Percentiles rank a stretch among this genome's conserved stretches.
These are phyloP conservation scores for Cacoxenus indagator DNA, from an alignment of 2,888 invertebrate species.

Conservation along the genomic window DNA sequence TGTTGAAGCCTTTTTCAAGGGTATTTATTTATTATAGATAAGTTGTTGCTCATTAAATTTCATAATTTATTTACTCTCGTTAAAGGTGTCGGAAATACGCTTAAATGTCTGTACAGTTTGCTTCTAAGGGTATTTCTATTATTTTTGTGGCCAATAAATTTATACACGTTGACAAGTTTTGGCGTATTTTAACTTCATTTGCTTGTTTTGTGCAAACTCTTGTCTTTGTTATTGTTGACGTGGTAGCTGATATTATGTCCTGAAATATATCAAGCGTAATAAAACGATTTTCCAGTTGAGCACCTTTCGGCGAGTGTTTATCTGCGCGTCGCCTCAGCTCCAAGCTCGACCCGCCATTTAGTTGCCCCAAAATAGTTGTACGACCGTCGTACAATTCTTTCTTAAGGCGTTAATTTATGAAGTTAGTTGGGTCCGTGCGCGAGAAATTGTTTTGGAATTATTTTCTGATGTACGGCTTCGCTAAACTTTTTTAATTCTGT, in stretches of 20 bases:
- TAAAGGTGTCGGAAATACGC: neutral
- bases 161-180: slow-evolving; percentile 13
- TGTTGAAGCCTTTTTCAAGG: slow-evolving; percentile 4
- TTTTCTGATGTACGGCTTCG: neutral
- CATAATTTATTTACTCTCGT: neutral
- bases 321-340: neutral
- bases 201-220: neutral
- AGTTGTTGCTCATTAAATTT: neutral
- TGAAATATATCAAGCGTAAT: slow-evolving; percentile 4
- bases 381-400: no score
- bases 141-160: neutral
- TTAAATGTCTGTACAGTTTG: neutral
- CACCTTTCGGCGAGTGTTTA: neutral
- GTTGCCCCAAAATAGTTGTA: neutral
- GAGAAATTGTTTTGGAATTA: slow-evolving; percentile 5
- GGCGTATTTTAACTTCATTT: slow-evolving; percentile 2
- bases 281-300: slow-evolving; percentile 17
- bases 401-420: neutral
- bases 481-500: neutral
- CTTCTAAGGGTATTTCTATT: neutral
- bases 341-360: neutral
- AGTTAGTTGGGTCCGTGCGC: neutral
- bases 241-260: neutral
- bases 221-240: neutral
- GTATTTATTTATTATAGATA: neutral